A percentile compares a stretch with the other conserved stretches of the same genome.
Evolutionary conservation across 2,888 invertebrate species (phyloP).

Genomic region (Cheilosia vulpina): DNA sequence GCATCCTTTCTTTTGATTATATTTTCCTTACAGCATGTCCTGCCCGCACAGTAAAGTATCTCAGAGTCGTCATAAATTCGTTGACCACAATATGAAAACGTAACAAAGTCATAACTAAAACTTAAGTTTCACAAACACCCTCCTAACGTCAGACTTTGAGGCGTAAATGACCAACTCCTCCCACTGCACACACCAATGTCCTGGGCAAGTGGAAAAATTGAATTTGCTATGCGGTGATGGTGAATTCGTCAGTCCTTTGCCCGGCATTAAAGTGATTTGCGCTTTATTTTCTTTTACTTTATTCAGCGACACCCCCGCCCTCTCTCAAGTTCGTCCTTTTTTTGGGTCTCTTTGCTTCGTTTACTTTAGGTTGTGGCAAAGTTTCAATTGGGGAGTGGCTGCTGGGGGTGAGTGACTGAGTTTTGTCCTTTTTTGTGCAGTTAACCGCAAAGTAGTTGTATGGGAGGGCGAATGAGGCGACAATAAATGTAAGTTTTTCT

Average conservation of each 20-base stretch:
- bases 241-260: slow-evolving; percentile 47
- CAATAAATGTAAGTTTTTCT: slow-evolving; percentile 40
- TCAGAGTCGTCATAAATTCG: slow-evolving; percentile 41
- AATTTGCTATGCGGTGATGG: slow-evolving; percentile 29
- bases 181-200: slow-evolving; percentile 23
- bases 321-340: slow-evolving; percentile 10
- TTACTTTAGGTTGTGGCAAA: slow-evolving; percentile 54
- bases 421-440: slow-evolving; percentile 51
- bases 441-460: slow-evolving; percentile 65
- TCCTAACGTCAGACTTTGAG: slow-evolving; percentile 19
- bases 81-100: slow-evolving; percentile 54
- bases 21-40: background rate
- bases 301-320: no score
- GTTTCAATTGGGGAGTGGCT: slow-evolving; percentile 13
- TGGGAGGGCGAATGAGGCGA: slow-evolving; percentile 44
- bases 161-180: slow-evolving; percentile 38
- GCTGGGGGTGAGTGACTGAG: slow-evolving; percentile 36
- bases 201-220: slow-evolving; percentile 51
- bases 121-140: slow-evolving; percentile 2
- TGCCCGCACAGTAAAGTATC: slow-evolving; percentile 8
- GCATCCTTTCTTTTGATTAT: background rate
- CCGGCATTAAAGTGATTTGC: slow-evolving; percentile 52
- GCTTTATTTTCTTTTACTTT: slow-evolving; percentile 35
- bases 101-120: slow-evolving; percentile 61
- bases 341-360: slow-evolving; percentile 52